Percentiles rank a stretch among this genome's conserved stretches.
Conservation (phyloP, 1,140 invertebrate species). For the Lerema accius region DNA sequence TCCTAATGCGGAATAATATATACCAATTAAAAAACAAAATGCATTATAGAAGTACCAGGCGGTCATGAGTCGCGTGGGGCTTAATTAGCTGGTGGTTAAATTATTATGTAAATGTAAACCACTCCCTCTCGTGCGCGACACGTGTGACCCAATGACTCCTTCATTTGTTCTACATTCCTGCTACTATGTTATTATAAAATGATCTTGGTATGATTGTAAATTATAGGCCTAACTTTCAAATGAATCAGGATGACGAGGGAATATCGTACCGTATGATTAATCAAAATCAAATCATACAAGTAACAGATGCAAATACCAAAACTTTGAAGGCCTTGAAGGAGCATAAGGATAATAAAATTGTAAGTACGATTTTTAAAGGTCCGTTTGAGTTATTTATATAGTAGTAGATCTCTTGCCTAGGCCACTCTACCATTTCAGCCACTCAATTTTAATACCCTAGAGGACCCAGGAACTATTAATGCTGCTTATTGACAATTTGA, state of each 20-base stretch:
- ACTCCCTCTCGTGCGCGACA: conserved; percentile 16
- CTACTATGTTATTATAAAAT: neutral
- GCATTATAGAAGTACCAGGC: conserved; percentile 8
- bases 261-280: too few species aligned
- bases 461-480: too few species aligned
- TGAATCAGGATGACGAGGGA: neutral
- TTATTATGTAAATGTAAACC: conserved; percentile 27
- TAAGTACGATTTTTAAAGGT: too few species aligned
- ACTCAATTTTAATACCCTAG: too few species aligned
- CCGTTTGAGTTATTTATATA: too few species aligned
- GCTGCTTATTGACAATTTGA: too few species aligned
- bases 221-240: neutral
- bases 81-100: conserved; percentile 24
- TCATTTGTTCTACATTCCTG: conserved; percentile 23
- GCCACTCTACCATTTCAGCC: too few species aligned
- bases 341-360: too few species aligned
- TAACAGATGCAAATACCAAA: too few species aligned
- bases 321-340: too few species aligned
- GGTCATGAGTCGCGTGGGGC: conserved; percentile 14
- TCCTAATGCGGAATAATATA: neutral
- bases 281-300: too few species aligned
- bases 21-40: neutral
- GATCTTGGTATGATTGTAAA: neutral
- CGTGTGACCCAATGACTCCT: conserved; percentile 27
- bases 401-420: too few species aligned